phyloP scores from a whole-genome alignment of 2,797 vertebrate genomes.

The Iguana delicatissima region DNA sequence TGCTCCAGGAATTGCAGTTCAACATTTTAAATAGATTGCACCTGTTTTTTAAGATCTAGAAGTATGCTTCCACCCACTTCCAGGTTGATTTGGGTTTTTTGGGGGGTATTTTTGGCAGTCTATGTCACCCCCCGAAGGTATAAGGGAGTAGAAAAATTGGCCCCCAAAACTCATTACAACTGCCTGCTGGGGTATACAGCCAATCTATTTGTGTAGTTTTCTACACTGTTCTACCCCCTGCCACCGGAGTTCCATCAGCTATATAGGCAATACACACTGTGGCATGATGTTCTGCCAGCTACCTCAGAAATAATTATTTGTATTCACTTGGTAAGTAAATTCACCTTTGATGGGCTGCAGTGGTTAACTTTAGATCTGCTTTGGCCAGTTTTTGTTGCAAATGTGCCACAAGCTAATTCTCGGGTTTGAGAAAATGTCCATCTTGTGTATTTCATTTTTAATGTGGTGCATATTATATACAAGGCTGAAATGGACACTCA shows the following conservation, averaged over 20 bases:
- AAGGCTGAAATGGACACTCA: background rate
- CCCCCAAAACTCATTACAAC: too few relatives aligned
- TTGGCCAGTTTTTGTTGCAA: background rate
- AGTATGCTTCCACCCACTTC: too few relatives aligned
- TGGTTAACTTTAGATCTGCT: background rate
- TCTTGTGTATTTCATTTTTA: background rate
- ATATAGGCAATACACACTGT: accelerated
- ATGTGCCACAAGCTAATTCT: background rate
- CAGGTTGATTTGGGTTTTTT: too few relatives aligned
- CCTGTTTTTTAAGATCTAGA: too few relatives aligned
- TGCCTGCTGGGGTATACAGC: too few relatives aligned
- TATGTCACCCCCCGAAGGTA: too few relatives aligned
- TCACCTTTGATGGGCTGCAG: background rate
- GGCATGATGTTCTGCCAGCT: constrained; percentile 38
- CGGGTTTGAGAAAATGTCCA: background rate
- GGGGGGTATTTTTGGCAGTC: too few relatives aligned
- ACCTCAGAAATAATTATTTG: constrained; percentile 61
- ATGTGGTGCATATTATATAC: background rate
- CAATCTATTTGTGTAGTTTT: background rate
- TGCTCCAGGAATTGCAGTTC: too few relatives aligned
- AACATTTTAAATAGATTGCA: too few relatives aligned
- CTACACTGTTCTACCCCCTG: background rate
- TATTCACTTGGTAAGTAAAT: constrained; percentile 47
- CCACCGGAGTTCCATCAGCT: background rate
- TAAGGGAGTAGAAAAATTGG: too few relatives aligned